Evolutionary conservation across 2,113 vertebrate genomes (phyloP), one percentile per base, ranked within the genome.

Genomic region (Chlorodrepanis virens): DNA sequence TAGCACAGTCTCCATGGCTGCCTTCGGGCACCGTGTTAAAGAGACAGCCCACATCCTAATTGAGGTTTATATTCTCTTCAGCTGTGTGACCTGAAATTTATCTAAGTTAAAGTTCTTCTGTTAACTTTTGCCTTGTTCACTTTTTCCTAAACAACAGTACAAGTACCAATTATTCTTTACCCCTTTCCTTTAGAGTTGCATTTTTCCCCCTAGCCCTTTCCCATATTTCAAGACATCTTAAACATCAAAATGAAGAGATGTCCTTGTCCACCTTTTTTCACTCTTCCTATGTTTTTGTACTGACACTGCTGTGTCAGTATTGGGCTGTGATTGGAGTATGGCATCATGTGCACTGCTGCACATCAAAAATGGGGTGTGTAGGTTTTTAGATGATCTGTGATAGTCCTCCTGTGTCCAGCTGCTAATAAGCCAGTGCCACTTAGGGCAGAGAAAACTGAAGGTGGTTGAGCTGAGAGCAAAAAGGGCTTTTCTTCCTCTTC

Each of bases 321-420:
- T 83, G 25, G 40, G 72, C 37, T 78, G 33, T 67, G 21, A 11
- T 4, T 69, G 27, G 33, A 56, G 12, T 45, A 11, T 53, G 57
- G 13, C 28, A 69, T 72, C 2, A 0, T 37, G 6, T 79, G 44
- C 37, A 24, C 0, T 2, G 12, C 15, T 76, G 14, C 19, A 9
- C 50, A 22, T 23, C 2, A 10, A 5, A 85, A 60, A 63, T 37
- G 19, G 7, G 4, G 1, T 9, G 6, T 72, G 87, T 44, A 29
- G 31, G 11, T 15, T 89, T 93, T 83, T 21, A n/a, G n/a, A 25
- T 86, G 33, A 20, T 56, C 17, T 83, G 20, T 59, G n/a, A 27
- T 28, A 11, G 6, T 68, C 70, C 47, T 60, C 12, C 25, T 71
- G 20, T 39, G 53, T 40, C 47, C 27, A 52, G 10, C 44, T 95